Base-by-base conservation (phyloP, 35 echinoderm and acorn worm species). In the Apostichopus japonicus region DNA sequence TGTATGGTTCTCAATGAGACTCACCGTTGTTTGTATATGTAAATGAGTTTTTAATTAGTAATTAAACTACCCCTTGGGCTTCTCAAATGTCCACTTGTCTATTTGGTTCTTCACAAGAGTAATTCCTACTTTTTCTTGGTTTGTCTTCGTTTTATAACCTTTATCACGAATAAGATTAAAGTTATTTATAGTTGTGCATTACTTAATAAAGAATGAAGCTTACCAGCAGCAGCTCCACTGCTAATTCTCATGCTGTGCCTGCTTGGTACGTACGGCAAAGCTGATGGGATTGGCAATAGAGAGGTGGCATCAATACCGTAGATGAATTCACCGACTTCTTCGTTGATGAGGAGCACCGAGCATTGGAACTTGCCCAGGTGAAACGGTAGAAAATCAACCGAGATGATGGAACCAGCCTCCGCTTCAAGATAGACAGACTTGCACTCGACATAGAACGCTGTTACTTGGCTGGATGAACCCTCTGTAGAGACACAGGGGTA, bases 301-400 rank as follows among this genome's bases (percentile, higher is more conserved):
- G 97, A 91, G 0, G 79, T 94, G 51, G 97, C 97, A 33, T 96
- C 97, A n/a, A 98, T 86, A 8, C 87, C 91, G 84, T 98, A 98
- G 59, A 98, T 70, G 71, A 96, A 96, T 80, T 98, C 94, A 23
- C 97, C 97, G 54, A 96, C 65, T 3, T 86, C 54, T 78, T 98
- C 97, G 91, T 90, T 98, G 97, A 98, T 94, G 79, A 98, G 87
- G 3, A 98, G 92, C 0, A 98, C 93, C 57, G 97, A 98, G 87
- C 97, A 98, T 75, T 95, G 94, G 63, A 87, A 86, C 80, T 94
- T 94, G 72, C 97, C 97, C 5, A 93, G 90, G 87, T 98, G 90
- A 93, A 98, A 98, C 0, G 97, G 97, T 53, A 98, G 91, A 82
- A 98, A 98, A 73, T 98, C 97, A 22, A 98, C 83, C 24, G 84